These are phyloP conservation scores for Carassius gibelio DNA, from an alignment of 2,113 vertebrate species.

Conservation along the genomic window DNA sequence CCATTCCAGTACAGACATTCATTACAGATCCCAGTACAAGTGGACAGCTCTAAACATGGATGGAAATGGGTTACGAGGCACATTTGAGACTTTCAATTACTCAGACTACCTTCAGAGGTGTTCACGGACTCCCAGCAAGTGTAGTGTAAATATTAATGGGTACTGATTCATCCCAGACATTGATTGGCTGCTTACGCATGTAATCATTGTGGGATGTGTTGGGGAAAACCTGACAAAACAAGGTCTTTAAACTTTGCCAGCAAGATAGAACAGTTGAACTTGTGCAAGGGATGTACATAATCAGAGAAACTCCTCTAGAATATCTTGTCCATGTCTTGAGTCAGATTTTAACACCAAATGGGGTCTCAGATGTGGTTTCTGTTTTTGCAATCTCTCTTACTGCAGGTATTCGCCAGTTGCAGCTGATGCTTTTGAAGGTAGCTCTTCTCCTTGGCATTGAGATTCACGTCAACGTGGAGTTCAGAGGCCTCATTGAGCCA, in stretches of 20 bases:
- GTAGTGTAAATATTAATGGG: not conserved
- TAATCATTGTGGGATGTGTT: constrained; percentile 14
- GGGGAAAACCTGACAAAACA: not conserved
- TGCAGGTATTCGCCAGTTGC: constrained; percentile 97
- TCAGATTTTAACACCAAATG: not conserved
- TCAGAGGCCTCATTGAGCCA: constrained; percentile 90
- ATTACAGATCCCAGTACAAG: no score
- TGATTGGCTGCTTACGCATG: not conserved
- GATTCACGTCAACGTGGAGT: constrained; percentile 96
- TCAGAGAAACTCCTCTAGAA: not conserved
- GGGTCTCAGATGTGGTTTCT: not conserved
- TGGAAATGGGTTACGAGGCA: not conserved
- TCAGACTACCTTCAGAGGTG: not conserved
- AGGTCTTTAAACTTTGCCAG: not conserved
- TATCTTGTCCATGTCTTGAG: not conserved
- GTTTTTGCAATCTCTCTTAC: not conserved
- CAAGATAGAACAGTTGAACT: not conserved
- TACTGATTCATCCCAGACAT: not conserved
- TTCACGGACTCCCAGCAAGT: not conserved
- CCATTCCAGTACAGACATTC: not conserved
- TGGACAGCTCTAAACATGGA: not conserved
- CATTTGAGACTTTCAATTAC: not conserved
- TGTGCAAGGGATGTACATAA: not conserved
- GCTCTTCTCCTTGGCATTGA: constrained; percentile 95
- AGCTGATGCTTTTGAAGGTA: constrained; percentile 95